A percentile compares a stretch with the other conserved stretches of the same genome.
Evolutionary conservation across 64 coral and sea anemone genomes (phyloP).

Genomic region (Montipora cactus): DNA sequence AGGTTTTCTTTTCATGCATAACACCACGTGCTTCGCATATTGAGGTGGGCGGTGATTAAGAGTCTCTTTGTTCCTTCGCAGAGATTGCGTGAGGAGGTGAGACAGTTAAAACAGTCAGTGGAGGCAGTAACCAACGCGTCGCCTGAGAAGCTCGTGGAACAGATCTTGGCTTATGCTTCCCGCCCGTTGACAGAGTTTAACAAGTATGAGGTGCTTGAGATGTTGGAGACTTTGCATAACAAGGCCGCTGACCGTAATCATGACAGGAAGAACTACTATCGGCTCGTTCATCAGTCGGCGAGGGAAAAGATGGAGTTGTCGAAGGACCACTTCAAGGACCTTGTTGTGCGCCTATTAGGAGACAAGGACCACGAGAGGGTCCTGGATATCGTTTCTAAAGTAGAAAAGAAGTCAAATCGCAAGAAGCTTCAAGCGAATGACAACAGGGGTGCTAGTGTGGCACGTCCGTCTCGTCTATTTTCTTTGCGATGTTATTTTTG

Average conservation of each 20-base stretch:
- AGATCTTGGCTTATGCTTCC: too few relatives aligned
- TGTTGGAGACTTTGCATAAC: background rate
- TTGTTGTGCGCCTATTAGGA: slow-evolving; percentile 27
- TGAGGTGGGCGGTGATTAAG: too few relatives aligned
- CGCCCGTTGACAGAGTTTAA: background rate
- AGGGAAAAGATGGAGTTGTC: background rate
- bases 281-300: slow-evolving; percentile 34
- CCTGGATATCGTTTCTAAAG: background rate
- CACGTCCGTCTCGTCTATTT: background rate
- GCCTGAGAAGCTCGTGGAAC: too few relatives aligned
- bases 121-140: too few relatives aligned
- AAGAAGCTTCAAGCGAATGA: background rate
- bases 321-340: slow-evolving; percentile 25
- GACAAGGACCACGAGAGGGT: slow-evolving; percentile 11
- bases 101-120: too few relatives aligned
- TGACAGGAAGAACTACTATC: slow-evolving; percentile 5
- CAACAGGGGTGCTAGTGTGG: slow-evolving; percentile 3
- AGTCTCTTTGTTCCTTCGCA: too few relatives aligned
- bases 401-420: slow-evolving; percentile 1
- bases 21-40: too few relatives aligned
- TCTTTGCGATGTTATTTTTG: background rate
- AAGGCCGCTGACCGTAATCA: background rate
- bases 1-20: too few relatives aligned
- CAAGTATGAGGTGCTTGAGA: slow-evolving; percentile 20
- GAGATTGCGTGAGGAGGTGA: too few relatives aligned